Evolutionary conservation across 2,797 vertebrate species (phyloP).

Genomic region (Sebastes nivosus): DNA sequence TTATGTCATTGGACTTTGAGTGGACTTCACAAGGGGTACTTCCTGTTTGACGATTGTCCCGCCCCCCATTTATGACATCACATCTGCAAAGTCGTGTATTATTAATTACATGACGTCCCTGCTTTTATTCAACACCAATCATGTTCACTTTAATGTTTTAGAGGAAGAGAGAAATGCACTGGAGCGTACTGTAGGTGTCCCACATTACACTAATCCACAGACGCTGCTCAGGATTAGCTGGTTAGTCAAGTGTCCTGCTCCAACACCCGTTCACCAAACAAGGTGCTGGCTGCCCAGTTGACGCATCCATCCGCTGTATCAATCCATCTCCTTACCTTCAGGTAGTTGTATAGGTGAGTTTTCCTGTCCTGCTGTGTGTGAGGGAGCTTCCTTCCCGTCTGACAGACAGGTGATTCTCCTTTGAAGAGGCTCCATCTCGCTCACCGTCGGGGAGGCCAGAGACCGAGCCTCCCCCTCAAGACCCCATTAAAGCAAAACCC

Average conservation of each 20-base stretch:
- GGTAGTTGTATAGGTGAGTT: slow-evolving; percentile 11
- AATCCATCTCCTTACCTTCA: slow-evolving; percentile 17
- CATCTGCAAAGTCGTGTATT: not conserved
- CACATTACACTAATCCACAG: not conserved
- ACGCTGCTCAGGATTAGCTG: slow-evolving; percentile 40
- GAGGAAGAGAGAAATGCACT: not conserved
- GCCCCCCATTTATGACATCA: not conserved
- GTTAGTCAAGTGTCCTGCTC: slow-evolving; percentile 47
- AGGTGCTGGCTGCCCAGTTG: not conserved
- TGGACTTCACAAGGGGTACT: not conserved
- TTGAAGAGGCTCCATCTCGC: slow-evolving; percentile 70
- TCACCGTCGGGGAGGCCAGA: slow-evolving; percentile 66
- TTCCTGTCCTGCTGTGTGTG: slow-evolving; percentile 25
- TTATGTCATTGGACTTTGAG: not conserved
- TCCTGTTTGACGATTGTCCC: not conserved
- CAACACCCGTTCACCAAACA: slow-evolving; percentile 11
- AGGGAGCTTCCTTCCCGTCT: slow-evolving; percentile 45
- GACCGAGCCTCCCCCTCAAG: slow-evolving; percentile 69
- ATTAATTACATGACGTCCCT: not conserved
- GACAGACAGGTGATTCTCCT: slow-evolving; percentile 65
- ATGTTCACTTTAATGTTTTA: not conserved
- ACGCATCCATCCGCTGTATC: slow-evolving; percentile 1
- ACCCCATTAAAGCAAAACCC: slow-evolving; percentile 78
- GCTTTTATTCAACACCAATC: no score
- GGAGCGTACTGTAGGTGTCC: not conserved